Base-by-base conservation (phyloP, 2,797 vertebrate genomes). In the Thripadectes ignobilis region DNA sequence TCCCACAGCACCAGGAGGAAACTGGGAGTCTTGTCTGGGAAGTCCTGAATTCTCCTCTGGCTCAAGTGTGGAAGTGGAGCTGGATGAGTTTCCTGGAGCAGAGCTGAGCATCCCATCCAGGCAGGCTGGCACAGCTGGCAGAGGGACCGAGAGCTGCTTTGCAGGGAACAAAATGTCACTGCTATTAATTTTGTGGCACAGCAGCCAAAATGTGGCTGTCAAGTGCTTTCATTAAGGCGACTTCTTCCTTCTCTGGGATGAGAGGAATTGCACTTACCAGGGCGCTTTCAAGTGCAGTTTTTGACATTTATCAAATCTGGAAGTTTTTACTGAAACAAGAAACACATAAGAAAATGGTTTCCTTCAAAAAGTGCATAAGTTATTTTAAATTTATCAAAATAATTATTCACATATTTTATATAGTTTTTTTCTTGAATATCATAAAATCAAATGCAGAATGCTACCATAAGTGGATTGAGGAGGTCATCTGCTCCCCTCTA, bases 1-100 rank as follows among this genome's bases (percentile, higher is more conserved):
- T n/a, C 48, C 9, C 45, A 1, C 51, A 4, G 4, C 62, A 41
- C 32, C 36, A 14, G 74, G 4, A 14, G 14, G 55, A 43, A 15
- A 8, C 2, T 1, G 36, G 36, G 36, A 3, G 23, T 12, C 4
- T 15, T 5, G 1, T 36, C 4, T 15, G 20, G 65, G 83, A 48
- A 61, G 68, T 12, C 18, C 32, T 45, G 10, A 7, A 9, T 5
- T 0, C n/a, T 30, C 14, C 41, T 49, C 54, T 21, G 1, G 29
- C 3, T 19, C 39, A 8, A 6, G 11, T 0, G 1, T 4, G 9
- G 34, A 20, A 17, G 69, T 17, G 32, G 49, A 36, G 67, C 57
- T 29, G 34, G 45, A 1, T 14, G 55, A 7, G 7, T 23, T 38
- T 34, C 54, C 54, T 34, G 73, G 89, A 59, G 30, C 1, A 8